A percentile compares a stretch with the other conserved stretches of the same genome.
Conservation (phyloP, 92 coral and sea anemone genomes). For the Chrysogorgia sp. region DNA sequence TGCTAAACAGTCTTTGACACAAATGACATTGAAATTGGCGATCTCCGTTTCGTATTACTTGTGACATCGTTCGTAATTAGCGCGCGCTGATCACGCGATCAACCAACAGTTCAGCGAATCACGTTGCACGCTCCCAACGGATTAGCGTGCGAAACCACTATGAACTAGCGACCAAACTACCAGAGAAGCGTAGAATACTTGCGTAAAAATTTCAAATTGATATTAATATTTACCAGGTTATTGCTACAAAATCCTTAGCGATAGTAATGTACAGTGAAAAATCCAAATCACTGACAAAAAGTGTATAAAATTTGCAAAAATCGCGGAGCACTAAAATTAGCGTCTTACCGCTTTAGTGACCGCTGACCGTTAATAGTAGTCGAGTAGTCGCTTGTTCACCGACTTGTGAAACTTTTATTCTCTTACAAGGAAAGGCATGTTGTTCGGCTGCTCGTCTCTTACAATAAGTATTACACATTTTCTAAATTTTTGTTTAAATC, state of each 20-base stretch:
- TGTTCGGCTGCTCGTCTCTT: too few species aligned
- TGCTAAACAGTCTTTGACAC: constrained; percentile 45
- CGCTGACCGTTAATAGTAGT: too few species aligned
- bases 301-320: neutral
- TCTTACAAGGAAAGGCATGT: too few species aligned
- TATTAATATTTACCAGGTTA: neutral
- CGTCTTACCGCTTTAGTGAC: neutral
- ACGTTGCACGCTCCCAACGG: constrained; percentile 14
- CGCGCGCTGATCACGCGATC: constrained; percentile 20
- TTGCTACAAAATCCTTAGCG: neutral
- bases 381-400: too few species aligned
- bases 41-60: constrained; percentile 19
- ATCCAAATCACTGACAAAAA: neutral
- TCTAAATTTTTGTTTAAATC: too few species aligned
- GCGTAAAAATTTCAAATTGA: neutral
- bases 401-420: too few species aligned
- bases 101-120: constrained; percentile 7
- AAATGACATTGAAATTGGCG: constrained; percentile 45
- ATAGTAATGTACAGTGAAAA: neutral
- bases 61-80: too few species aligned
- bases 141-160: too few species aligned
- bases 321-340: constrained; percentile 2
- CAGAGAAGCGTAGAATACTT: too few species aligned
- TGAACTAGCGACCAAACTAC: too few species aligned
- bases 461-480: too few species aligned